Evolutionary conservation across 1,140 invertebrate genomes (phyloP).

Genomic region (Holcopasites calliopsidis): DNA sequence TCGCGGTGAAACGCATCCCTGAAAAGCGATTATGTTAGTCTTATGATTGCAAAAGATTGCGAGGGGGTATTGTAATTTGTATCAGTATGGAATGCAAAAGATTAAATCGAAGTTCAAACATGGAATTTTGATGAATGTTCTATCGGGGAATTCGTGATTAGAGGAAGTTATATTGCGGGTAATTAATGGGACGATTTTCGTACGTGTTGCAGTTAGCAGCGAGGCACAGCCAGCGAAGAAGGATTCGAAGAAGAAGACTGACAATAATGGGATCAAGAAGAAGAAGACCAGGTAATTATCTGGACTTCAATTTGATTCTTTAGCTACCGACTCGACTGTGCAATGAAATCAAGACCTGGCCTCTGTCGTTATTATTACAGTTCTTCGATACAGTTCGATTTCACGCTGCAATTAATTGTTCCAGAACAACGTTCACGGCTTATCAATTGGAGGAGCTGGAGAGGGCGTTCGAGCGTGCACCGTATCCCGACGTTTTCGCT

Average conservation of each 20-base stretch:
- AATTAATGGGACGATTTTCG: background rate
- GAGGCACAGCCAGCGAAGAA: constrained; percentile 82
- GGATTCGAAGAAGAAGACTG: constrained; percentile 90
- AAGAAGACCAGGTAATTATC: constrained; percentile 94
- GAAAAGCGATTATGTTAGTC: too few species aligned
- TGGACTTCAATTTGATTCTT: too few species aligned
- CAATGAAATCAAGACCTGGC: too few species aligned
- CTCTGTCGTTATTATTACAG: too few species aligned
- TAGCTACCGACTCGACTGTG: too few species aligned
- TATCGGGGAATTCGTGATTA: too few species aligned
- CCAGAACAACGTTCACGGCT: constrained; percentile 97
- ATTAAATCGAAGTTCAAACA: too few species aligned
- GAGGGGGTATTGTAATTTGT: background rate
- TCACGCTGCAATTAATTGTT: constrained; percentile 39
- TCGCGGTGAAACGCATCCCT: background rate
- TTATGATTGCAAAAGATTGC: background rate
- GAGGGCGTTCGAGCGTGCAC: constrained; percentile 94
- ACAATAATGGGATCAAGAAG: constrained; percentile 94
- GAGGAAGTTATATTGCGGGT: background rate
- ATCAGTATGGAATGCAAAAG: too few species aligned
- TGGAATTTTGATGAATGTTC: too few species aligned
- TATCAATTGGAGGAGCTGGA: constrained; percentile 97
- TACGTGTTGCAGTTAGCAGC: constrained; percentile 68
- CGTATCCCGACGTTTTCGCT: constrained; percentile 98
- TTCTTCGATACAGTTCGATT: too few species aligned